Evolutionary conservation across 2,113 vertebrate species (phyloP).

Genomic region (Entomyzon cyanotis): DNA sequence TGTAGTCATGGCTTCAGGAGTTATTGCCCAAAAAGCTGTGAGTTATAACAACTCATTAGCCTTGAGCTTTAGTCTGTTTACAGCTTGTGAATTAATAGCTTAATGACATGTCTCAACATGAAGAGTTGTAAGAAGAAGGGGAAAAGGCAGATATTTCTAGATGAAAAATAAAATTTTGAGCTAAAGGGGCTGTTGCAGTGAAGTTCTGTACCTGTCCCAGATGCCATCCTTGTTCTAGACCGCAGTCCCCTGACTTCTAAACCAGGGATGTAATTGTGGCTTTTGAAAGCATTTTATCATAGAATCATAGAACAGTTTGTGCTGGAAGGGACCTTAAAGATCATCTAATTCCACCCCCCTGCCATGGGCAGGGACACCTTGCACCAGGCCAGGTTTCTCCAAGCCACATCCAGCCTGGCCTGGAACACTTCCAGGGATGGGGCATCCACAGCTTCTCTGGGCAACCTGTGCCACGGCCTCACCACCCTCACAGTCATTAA

Average conservation of each 20-base stretch:
- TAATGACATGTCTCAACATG: not conserved
- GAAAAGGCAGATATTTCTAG: not conserved
- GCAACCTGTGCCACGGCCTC: rapidly evolving
- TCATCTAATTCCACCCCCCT: not conserved
- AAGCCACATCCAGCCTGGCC: not conserved
- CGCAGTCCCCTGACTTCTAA: not conserved
- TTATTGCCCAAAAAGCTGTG: not conserved
- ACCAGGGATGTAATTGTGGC: not conserved
- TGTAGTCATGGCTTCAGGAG: not conserved
- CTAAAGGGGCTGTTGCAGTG: not conserved
- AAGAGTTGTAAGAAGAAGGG: not conserved
- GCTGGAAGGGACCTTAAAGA: not conserved
- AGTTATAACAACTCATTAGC: not conserved
- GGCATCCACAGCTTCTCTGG: not conserved
- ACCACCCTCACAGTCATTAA: not conserved
- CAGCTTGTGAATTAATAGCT: not conserved
- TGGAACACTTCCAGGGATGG: not conserved
- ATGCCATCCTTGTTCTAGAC: not conserved
- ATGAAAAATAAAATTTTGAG: not conserved
- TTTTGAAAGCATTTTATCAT: not conserved
- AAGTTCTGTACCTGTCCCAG: not conserved
- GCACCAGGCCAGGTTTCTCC: not conserved
- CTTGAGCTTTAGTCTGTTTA: not conserved
- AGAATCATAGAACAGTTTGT: not conserved
- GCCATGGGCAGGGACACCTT: not conserved